These are phyloP conservation scores for Camelus bactrianus DNA, from an alignment of 2,113 vertebrate species.

Conservation along the genomic window DNA sequence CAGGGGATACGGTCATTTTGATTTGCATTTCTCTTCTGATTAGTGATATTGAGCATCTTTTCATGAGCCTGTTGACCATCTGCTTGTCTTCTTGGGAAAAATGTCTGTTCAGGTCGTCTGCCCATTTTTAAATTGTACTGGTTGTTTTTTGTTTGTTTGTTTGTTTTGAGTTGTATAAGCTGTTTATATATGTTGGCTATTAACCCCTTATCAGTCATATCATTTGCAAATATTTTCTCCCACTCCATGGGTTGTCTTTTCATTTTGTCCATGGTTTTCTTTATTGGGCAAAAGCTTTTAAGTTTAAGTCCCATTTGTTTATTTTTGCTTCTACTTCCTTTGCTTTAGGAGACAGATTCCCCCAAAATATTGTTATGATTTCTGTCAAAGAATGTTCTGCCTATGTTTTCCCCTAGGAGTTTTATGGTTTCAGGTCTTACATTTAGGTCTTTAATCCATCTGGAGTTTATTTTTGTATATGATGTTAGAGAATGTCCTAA, in stretches of 20 bases:
- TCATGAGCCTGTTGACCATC: neutral
- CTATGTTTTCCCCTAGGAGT: neutral
- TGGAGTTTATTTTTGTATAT: neutral
- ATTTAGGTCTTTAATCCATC: neutral
- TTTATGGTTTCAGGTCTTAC: neutral
- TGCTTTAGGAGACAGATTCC: neutral
- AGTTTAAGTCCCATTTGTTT: neutral
- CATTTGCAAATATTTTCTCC: neutral
- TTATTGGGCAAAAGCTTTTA: neutral
- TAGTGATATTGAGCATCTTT: neutral
- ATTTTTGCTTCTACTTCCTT: neutral
- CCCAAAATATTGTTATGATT: neutral
- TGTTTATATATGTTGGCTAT: neutral
- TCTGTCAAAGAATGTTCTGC: neutral
- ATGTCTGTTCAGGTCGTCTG: neutral
- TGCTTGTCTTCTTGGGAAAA: neutral
- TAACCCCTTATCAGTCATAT: neutral
- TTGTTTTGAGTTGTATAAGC: neutral
- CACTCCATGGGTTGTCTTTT: neutral
- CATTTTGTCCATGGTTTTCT: neutral
- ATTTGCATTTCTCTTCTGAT: neutral
- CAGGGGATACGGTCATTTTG: neutral
- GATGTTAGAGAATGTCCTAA: neutral
- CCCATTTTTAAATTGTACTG: neutral
- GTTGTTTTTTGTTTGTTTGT: neutral